Evolutionary conservation across 2,797 vertebrate species (phyloP), one percentile per base, ranked within the genome.

Genomic region (Alectoris magna): DNA sequence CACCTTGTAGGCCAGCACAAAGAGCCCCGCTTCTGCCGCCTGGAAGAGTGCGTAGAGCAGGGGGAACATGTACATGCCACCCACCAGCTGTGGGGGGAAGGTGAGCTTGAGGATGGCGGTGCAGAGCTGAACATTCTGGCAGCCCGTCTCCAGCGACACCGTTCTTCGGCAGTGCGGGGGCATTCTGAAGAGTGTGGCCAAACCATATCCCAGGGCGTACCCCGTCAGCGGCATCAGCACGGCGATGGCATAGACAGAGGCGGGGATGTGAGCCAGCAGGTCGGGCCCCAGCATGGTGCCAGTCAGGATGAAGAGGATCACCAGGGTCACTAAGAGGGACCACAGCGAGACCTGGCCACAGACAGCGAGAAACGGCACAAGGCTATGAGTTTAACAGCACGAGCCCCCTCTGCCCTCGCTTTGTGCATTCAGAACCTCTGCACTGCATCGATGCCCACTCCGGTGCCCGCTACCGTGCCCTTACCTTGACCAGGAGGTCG

Each of bases 71-170:
- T 99, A 99, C 98, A 99, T 99, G 63, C 98, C 98, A 17, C 99
- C 98, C 76, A 99, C 98, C 84, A 99, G 96, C 69, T 98, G 98
- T 0, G 99, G 98, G 0, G 99, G 99, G 84, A 99, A 99, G 67
- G 99, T 98, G 97, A 99, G 97, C 90, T 99, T 99, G 55, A 99
- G 98, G 89, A 99, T 99, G 96, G 99, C 99, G 0, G 99, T 99
- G 95, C 99, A 99, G 78, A 99, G 98, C 97, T 99, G 99, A 78
- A 99, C 99, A 1, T 99, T 99, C 97, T 99, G 99, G 96, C 99
- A 99, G 3, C 99, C 99, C 0, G 99, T 99, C 96, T 99, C 99
- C 97, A 99, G 87, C 22, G 99, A 99, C 9, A 99, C 99, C 0
- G 99, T 98, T 94, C 99, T 97, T 87, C 98, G 97, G 97, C 98